phyloP scores from a whole-genome alignment of 2,113 vertebrate genomes.

The Larimichthys crocea region DNA sequence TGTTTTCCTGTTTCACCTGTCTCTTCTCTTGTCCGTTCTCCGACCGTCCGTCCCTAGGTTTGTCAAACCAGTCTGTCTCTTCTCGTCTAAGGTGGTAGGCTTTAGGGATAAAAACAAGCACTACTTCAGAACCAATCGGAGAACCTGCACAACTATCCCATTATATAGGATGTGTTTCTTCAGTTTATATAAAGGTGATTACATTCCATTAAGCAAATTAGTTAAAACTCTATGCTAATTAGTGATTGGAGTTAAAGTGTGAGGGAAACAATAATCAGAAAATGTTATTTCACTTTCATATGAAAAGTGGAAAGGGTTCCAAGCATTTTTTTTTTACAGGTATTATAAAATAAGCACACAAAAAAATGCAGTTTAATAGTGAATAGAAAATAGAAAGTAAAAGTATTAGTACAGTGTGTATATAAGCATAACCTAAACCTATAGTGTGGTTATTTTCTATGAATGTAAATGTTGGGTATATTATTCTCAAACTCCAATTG shows the following conservation, averaged over 20 bases:
- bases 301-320: slow-evolving; percentile 2
- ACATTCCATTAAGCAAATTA: slow-evolving; percentile 10
- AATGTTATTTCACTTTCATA: slow-evolving; percentile 10
- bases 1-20: slow-evolving; percentile 77
- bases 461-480: slow-evolving; percentile 67
- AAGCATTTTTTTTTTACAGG: slow-evolving; percentile 12
- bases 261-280: not conserved
- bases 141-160: slow-evolving; percentile 33
- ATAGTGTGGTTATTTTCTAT: not conserved
- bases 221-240: not conserved
- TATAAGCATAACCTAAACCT: slow-evolving; percentile 22
- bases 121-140: slow-evolving; percentile 80
- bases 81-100: slow-evolving; percentile 96
- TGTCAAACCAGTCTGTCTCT: slow-evolving; percentile 99
- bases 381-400: slow-evolving; percentile 1
- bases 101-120: slow-evolving; percentile 87
- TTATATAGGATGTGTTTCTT: slow-evolving; percentile 28
- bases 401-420: slow-evolving; percentile 34
- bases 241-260: slow-evolving; percentile 6
- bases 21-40: slow-evolving; percentile 94
- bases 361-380: slow-evolving; percentile 24
- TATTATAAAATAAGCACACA: slow-evolving; percentile 15
- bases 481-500: not conserved
- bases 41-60: slow-evolving; percentile 91
- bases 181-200: slow-evolving; percentile 5